Conservation (phyloP, 2,113 vertebrate genomes). For the Callorhinus ursinus region DNA sequence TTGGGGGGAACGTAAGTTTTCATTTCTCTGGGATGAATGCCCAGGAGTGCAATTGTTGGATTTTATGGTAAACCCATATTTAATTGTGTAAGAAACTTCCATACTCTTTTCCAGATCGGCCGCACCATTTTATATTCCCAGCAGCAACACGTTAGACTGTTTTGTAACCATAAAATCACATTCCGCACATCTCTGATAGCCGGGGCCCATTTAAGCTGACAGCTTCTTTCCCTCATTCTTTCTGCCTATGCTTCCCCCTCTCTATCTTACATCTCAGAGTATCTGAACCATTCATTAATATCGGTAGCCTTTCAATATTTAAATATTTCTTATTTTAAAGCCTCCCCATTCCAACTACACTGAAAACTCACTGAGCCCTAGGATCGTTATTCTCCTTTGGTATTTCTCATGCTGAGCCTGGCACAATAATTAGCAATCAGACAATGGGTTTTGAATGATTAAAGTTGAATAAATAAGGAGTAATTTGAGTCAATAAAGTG, state of each 20-base stretch:
- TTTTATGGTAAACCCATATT: constrained; percentile 32
- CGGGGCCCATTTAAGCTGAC: neutral
- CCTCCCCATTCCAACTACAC: neutral
- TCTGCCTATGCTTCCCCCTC: neutral
- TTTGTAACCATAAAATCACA: constrained; percentile 12
- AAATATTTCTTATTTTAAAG: constrained; percentile 26
- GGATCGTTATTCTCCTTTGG: neutral
- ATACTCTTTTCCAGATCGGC: neutral
- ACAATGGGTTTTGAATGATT: neutral
- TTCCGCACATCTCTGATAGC: neutral
- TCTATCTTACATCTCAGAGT: neutral
- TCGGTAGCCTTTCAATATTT: neutral
- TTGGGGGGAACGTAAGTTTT: neutral
- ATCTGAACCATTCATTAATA: neutral
- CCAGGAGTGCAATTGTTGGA: neutral
- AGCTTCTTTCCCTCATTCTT: neutral
- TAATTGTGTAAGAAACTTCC: neutral
- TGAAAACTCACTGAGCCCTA: neutral
- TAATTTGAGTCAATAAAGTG: neutral
- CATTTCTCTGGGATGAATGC: constrained; percentile 34
- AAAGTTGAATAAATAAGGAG: neutral
- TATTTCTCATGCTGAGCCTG: neutral
- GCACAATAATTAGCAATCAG: neutral
- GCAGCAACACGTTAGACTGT: neutral
- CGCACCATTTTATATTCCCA: neutral